These are phyloP conservation scores for Sclerurus mexicanus DNA, from an alignment of 2,113 vertebrate genomes.

Conservation along the genomic window DNA sequence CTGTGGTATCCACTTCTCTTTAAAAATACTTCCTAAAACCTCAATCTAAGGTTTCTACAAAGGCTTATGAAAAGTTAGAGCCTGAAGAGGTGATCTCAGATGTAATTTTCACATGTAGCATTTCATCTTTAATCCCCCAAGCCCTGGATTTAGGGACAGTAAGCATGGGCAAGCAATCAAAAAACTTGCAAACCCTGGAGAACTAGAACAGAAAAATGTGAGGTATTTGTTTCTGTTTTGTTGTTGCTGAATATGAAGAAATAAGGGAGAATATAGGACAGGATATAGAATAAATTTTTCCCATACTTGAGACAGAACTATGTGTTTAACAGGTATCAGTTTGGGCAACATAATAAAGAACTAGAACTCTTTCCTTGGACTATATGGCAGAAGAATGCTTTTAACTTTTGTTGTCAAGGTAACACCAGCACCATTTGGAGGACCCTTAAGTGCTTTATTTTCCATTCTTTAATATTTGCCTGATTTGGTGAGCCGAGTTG, in stretches of 20 bases:
- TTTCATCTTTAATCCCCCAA: neutral
- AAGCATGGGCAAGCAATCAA: neutral
- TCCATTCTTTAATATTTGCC: neutral
- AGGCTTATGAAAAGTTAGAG: neutral
- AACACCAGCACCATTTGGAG: neutral
- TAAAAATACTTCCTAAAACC: neutral
- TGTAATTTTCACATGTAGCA: neutral
- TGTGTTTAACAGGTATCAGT: neutral
- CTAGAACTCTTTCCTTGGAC: neutral
- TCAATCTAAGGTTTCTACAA: neutral
- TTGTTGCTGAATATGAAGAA: neutral
- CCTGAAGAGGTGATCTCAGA: neutral
- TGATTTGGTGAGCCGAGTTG: neutral
- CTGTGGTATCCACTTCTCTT: neutral
- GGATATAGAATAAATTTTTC: neutral
- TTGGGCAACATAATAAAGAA: neutral
- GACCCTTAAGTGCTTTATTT: neutral
- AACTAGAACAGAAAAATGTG: neutral
- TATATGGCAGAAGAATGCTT: neutral
- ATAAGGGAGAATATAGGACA: neutral
- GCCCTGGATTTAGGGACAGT: fast-evolving
- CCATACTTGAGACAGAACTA: neutral
- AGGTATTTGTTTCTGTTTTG: neutral
- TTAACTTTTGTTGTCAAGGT: neutral
- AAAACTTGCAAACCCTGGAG: neutral